Percentiles rank a stretch among this genome's conserved stretches.
Evolutionary conservation across 2,888 invertebrate genomes (phyloP).

Genomic region (Drosophila lutescens): DNA sequence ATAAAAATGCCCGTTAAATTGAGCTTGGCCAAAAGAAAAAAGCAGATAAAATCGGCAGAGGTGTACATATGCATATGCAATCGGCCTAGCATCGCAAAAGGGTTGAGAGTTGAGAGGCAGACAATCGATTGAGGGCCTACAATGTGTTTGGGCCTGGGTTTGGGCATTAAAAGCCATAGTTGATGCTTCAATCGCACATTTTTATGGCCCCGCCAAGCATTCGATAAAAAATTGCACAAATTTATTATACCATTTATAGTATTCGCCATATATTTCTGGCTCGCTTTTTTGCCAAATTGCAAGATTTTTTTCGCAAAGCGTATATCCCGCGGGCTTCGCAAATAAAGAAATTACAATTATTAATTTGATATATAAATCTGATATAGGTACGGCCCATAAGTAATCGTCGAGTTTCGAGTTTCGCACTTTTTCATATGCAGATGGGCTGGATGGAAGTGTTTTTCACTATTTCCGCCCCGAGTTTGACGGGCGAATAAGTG

Average conservation of each 20-base stretch:
- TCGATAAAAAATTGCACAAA: conserved; percentile 36
- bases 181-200: conserved; percentile 35
- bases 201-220: conserved; percentile 15
- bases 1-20: conserved; percentile 39
- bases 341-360: conserved; percentile 28
- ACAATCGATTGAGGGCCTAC: conserved; percentile 18
- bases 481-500: conserved; percentile 21
- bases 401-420: conserved; percentile 30
- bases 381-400: conserved; percentile 24
- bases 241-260: conserved; percentile 31
- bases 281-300: background rate
- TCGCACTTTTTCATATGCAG: conserved; percentile 8
- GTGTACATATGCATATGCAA: conserved; percentile 4
- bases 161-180: conserved; percentile 27
- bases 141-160: conserved; percentile 24
- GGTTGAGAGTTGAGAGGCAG: background rate
- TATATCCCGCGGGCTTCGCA: conserved; percentile 11
- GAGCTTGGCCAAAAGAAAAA: conserved; percentile 6
- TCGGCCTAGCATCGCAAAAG: conserved; percentile 5
- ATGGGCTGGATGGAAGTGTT: background rate
- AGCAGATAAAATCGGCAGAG: background rate
- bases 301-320: conserved; percentile 1
- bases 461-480: conserved; percentile 5
- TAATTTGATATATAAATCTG: conserved; percentile 35
- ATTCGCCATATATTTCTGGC: background rate